Conservation (phyloP, 2,113 vertebrate species). For the Vombatus ursinus region DNA sequence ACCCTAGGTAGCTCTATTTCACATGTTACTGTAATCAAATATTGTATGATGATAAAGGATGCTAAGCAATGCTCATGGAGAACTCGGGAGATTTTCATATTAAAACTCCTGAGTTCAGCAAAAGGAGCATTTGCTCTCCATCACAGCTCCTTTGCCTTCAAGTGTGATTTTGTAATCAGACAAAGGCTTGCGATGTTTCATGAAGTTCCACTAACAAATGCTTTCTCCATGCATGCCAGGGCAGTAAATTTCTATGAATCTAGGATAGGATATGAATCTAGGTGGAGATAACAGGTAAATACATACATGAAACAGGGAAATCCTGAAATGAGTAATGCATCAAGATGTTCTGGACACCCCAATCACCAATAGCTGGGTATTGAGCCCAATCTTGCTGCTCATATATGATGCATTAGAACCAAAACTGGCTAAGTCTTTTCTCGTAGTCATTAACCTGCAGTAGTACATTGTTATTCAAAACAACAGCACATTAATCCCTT, state of each 20-base stretch:
- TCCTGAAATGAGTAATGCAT: no score
- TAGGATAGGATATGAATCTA: background rate
- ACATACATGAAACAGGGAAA: background rate
- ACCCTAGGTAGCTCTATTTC: background rate
- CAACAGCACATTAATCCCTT: no score
- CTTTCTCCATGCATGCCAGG: background rate
- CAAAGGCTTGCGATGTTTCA: background rate
- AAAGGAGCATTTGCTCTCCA: background rate
- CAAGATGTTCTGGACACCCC: no score
- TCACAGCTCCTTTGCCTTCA: background rate
- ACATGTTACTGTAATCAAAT: background rate
- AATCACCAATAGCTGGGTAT: no score
- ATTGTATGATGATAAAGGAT: background rate
- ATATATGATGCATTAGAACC: no score
- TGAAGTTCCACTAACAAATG: background rate
- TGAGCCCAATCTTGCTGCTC: no score
- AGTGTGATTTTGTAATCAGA: background rate
- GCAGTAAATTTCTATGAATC: background rate
- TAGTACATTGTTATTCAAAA: no score
- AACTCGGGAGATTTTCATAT: background rate
- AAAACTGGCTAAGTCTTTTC: no score
- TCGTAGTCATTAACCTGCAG: no score
- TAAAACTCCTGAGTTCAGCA: no score
- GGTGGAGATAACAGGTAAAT: background rate
- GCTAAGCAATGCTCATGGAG: background rate